A percentile compares a stretch with the other conserved stretches of the same genome.
Evolutionary conservation across 2,113 vertebrate species (phyloP).

Genomic region (Gymnarchus niloticus): DNA sequence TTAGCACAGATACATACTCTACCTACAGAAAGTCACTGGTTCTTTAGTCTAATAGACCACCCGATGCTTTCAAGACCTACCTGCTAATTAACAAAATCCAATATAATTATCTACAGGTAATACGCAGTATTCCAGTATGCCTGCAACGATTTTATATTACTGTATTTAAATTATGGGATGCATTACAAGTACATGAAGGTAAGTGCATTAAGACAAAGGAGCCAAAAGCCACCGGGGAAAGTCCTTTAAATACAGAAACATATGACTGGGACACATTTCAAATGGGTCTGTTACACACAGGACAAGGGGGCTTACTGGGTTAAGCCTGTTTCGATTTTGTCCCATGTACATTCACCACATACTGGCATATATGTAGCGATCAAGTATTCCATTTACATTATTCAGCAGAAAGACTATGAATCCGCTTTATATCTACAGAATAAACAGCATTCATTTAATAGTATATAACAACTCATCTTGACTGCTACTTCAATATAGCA

Average conservation of each 20-base stretch:
- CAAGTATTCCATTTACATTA: conserved; percentile 17
- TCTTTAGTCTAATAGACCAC: background rate
- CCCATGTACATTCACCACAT: background rate
- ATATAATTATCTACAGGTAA: background rate
- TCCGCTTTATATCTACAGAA: background rate
- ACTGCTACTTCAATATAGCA: conserved; percentile 21
- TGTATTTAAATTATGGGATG: background rate
- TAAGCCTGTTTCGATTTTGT: background rate
- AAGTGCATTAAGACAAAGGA: conserved; percentile 43
- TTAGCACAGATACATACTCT: background rate
- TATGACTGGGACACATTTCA: conserved; percentile 23
- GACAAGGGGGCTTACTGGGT: background rate
- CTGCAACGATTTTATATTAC: background rate
- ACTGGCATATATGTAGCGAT: background rate
- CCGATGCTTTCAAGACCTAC: background rate
- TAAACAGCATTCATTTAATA: background rate
- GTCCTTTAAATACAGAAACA: conserved; percentile 39
- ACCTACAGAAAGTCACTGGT: background rate
- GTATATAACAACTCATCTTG: background rate
- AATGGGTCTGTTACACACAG: background rate
- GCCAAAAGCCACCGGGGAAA: conserved; percentile 30
- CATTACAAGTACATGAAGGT: conserved; percentile 13
- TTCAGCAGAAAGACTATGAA: background rate
- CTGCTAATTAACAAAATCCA: background rate
- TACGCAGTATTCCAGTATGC: background rate